These are phyloP conservation scores for Drosophila mayri DNA, from an alignment of 1,140 invertebrate species.

Conservation along the genomic window DNA sequence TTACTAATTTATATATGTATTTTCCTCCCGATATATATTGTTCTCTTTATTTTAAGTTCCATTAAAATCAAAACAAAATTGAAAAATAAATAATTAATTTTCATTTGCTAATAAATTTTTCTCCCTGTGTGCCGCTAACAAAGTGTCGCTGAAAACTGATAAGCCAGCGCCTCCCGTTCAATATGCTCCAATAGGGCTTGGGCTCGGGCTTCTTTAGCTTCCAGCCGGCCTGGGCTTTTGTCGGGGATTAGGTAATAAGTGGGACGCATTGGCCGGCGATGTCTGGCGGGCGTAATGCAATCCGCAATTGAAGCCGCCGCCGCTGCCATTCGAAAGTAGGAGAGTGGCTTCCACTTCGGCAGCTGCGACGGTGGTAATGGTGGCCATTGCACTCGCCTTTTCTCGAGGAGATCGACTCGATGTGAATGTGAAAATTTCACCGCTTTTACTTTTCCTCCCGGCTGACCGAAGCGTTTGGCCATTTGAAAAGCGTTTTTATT, in stretches of 20 bases:
- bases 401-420: conserved; percentile 71
- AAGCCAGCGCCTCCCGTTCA: conserved; percentile 27
- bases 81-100: neutral
- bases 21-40: too few species aligned
- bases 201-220: conserved; percentile 1
- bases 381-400: conserved; percentile 66
- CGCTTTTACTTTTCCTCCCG: conserved; percentile 75
- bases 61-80: too few species aligned
- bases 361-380: conserved; percentile 21
- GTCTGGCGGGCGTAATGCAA: conserved; percentile 51
- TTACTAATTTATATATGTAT: too few species aligned
- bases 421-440: conserved; percentile 83
- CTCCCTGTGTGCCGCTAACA: neutral
- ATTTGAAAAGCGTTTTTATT: conserved; percentile 54
- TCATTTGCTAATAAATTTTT: neutral
- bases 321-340: conserved; percentile 62
- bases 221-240: conserved; percentile 3
- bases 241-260: conserved; percentile 63
- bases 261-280: conserved; percentile 39
- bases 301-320: conserved; percentile 42
- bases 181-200: conserved; percentile 12
- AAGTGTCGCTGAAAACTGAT: conserved; percentile 29
- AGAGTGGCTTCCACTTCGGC: conserved; percentile 44
- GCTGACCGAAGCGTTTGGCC: conserved; percentile 44
- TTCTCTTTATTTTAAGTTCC: too few species aligned